phyloP scores from a whole-genome alignment of 2,888 invertebrate genomes.

The Chrysina gloriosa region DNA sequence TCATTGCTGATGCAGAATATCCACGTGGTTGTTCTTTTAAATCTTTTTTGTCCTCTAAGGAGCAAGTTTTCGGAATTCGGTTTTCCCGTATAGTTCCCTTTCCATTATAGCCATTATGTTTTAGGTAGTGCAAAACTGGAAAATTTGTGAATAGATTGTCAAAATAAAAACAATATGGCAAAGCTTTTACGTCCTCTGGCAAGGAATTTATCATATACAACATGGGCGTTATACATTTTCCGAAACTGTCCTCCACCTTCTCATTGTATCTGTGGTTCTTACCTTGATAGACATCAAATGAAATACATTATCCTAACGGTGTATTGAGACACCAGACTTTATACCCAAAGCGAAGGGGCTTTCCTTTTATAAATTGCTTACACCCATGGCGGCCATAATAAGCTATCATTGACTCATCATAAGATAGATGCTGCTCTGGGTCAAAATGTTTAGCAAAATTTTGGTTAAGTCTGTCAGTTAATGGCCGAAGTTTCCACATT shows the following conservation, averaged over 20 bases:
- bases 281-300: slow-evolving; percentile 56
- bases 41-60: slow-evolving; percentile 45
- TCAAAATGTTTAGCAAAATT: slow-evolving; percentile 41
- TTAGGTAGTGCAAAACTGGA: slow-evolving; percentile 42
- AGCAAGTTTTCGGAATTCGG: slow-evolving; percentile 48
- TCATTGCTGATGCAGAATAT: slow-evolving; percentile 22
- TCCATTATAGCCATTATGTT: slow-evolving; percentile 46
- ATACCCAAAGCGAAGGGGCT: slow-evolving; percentile 56
- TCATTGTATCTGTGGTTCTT: slow-evolving; percentile 42
- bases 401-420: slow-evolving; percentile 54
- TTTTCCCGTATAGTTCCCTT: slow-evolving; percentile 52
- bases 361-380: slow-evolving; percentile 56
- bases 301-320: slow-evolving; percentile 52
- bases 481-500: slow-evolving; percentile 50
- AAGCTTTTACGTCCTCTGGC: slow-evolving; percentile 23
- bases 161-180: slow-evolving; percentile 44
- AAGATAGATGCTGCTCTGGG: slow-evolving; percentile 48
- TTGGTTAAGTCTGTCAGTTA: slow-evolving; percentile 21
- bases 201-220: slow-evolving; percentile 44
- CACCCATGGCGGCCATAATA: slow-evolving; percentile 54
- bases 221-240: slow-evolving; percentile 43
- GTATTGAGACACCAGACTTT: slow-evolving; percentile 56
- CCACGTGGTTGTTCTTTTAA: slow-evolving; percentile 42
- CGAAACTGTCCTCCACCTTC: slow-evolving; percentile 29
- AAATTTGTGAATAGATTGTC: slow-evolving; percentile 48